Percentiles rank a stretch among this genome's conserved stretches.
Evolutionary conservation across 35 echinoderm and acorn worm genomes (phyloP).

Genomic region (Apostichopus japonicus): DNA sequence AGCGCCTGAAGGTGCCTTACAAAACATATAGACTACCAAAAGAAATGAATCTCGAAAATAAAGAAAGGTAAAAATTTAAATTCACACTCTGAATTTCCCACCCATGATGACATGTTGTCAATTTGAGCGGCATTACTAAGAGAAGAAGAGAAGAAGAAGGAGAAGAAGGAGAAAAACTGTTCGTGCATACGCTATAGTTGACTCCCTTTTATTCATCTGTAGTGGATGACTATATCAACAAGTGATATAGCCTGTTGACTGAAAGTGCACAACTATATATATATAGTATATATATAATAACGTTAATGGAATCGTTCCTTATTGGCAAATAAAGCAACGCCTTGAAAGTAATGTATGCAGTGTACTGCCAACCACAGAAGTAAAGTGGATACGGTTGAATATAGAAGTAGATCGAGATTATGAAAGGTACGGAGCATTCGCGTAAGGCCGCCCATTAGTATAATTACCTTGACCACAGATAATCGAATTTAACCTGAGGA

Average conservation of each 20-base stretch:
- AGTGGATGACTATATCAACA: background rate
- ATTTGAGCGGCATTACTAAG: too few relatives aligned
- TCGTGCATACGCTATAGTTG: too few relatives aligned
- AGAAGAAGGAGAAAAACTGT: too few relatives aligned
- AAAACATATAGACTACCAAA: background rate
- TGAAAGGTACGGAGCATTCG: too few relatives aligned
- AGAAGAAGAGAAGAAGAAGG: too few relatives aligned
- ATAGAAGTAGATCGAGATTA: too few relatives aligned
- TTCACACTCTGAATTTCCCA: too few relatives aligned
- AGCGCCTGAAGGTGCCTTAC: background rate
- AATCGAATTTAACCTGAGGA: slow-evolving; percentile 1
- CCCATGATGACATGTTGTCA: too few relatives aligned
- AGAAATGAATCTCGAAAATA: too few relatives aligned
- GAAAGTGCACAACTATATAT: background rate
- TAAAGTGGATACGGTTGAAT: too few relatives aligned
- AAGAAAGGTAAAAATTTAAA: too few relatives aligned
- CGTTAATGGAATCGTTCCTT: background rate
- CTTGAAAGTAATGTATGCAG: background rate
- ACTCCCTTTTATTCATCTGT: background rate
- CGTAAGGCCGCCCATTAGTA: slow-evolving; percentile 9
- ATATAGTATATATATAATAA: background rate
- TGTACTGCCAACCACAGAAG: too few relatives aligned
- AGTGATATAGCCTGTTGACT: background rate
- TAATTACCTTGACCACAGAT: slow-evolving; percentile 21
- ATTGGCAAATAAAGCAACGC: background rate